Conservation (phyloP, 2,888 invertebrate genomes). For the Ctena decussata region DNA sequence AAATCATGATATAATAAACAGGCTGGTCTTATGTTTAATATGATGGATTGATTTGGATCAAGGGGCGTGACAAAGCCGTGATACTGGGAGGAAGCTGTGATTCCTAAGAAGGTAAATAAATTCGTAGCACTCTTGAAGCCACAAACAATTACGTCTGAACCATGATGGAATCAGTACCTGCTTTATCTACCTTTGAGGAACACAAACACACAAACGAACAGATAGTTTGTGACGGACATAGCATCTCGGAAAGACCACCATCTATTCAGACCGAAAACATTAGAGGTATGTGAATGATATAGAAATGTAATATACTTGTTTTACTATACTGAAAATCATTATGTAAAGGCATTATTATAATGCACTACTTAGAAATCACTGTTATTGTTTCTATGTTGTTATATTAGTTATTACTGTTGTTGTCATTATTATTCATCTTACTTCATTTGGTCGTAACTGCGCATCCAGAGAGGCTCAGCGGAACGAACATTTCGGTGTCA, state of each 20-base stretch:
- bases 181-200: background rate
- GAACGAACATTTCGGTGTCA: no score
- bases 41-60: conserved; percentile 12
- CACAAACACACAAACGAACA: background rate
- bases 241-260: background rate
- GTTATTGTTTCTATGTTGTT: no score
- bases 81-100: background rate
- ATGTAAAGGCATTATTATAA: no score
- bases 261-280: background rate
- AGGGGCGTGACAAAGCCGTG: background rate
- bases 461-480: no score
- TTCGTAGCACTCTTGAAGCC: background rate
- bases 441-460: no score
- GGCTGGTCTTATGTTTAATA: conserved; percentile 15
- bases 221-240: background rate
- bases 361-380: no score
- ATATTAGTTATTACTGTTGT: no score
- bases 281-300: background rate
- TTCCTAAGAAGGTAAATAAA: conserved; percentile 10
- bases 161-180: background rate
- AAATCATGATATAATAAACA: conserved; percentile 5
- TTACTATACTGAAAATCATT: no score
- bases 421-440: no score
- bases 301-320: no score
- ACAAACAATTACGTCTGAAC: background rate